Conservation (phyloP, 1,140 invertebrate species). For the Dufourea novaeangliae region DNA sequence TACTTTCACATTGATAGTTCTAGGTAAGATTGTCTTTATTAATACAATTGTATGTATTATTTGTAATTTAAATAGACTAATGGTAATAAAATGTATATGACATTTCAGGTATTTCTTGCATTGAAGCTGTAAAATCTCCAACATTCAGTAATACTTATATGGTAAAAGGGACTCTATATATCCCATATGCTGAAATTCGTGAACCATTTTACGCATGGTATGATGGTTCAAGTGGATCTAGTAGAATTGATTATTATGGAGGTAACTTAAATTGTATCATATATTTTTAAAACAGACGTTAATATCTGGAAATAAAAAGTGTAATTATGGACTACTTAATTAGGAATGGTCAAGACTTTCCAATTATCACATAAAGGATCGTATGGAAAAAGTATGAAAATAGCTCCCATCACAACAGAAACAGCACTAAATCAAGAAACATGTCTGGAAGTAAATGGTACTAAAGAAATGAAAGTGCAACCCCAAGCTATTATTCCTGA, state of each 20-base stretch:
- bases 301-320: not conserved
- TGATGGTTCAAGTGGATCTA: constrained; percentile 87
- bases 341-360: constrained; percentile 93
- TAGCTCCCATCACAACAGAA: constrained; percentile 93
- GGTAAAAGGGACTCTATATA: constrained; percentile 88
- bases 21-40: constrained; percentile 29
- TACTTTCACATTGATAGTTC: not conserved
- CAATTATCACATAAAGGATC: constrained; percentile 85
- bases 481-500: constrained; percentile 93
- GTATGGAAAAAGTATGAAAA: constrained; percentile 90
- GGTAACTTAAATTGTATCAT: constrained; percentile 79
- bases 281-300: not conserved
- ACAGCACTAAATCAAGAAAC: constrained; percentile 86
- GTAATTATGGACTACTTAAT: not conserved
- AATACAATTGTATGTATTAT: not conserved
- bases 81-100: not conserved
- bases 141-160: constrained; percentile 87
- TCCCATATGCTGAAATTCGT: constrained; percentile 96
- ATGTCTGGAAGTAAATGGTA: constrained; percentile 94
- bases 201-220: constrained; percentile 95
- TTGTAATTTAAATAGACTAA: not conserved
- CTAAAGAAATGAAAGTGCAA: constrained; percentile 83
- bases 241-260: constrained; percentile 97
- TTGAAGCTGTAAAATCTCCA: constrained; percentile 76
- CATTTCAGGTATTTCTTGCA: constrained; percentile 11